A percentile compares a stretch with the other conserved stretches of the same genome.
These are phyloP conservation scores for Zingel zingel DNA, from an alignment of 2,113 vertebrate genomes.

Conservation along the genomic window DNA sequence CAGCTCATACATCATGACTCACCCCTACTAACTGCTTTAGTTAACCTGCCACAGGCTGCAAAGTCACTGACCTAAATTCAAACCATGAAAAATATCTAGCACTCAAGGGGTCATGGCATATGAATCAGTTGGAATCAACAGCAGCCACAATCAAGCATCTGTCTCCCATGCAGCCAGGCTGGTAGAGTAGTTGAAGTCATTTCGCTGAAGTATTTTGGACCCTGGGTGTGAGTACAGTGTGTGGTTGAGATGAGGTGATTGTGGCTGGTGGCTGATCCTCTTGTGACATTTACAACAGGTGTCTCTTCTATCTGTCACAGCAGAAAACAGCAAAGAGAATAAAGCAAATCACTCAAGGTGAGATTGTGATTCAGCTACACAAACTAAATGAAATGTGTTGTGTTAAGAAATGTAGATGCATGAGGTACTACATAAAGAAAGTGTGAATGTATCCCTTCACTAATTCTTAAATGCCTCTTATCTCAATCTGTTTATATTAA, in stretches of 20 bases:
- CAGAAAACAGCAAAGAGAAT: slow-evolving; percentile 24
- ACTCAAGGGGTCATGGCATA: neutral
- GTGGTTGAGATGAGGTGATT: slow-evolving; percentile 55
- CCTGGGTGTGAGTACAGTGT: slow-evolving; percentile 34
- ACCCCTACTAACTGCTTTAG: neutral
- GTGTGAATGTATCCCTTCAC: slow-evolving; percentile 54
- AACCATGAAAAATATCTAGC: slow-evolving; percentile 12
- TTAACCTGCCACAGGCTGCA: slow-evolving; percentile 18
- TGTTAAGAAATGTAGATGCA: slow-evolving; percentile 34
- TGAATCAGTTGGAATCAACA: slow-evolving; percentile 36
- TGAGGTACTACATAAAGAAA: slow-evolving; percentile 48
- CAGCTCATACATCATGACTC: neutral
- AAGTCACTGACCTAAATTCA: slow-evolving; percentile 24
- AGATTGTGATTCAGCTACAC: slow-evolving; percentile 11
- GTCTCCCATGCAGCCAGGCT: slow-evolving; percentile 9
- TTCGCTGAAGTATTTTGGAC: slow-evolving; percentile 13
- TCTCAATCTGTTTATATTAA: slow-evolving; percentile 19
- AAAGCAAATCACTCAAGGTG: slow-evolving; percentile 22
- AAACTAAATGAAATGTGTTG: slow-evolving; percentile 22
- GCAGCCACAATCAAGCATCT: slow-evolving; percentile 21
- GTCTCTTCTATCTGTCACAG: slow-evolving; percentile 33
- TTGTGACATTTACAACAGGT: slow-evolving; percentile 39
- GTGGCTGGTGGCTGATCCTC: slow-evolving; percentile 44
- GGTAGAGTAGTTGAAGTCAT: slow-evolving; percentile 5
- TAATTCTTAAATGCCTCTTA: slow-evolving; percentile 46